Conservation (phyloP, 2,113 vertebrate species). For the Dasyurus viverrinus region DNA sequence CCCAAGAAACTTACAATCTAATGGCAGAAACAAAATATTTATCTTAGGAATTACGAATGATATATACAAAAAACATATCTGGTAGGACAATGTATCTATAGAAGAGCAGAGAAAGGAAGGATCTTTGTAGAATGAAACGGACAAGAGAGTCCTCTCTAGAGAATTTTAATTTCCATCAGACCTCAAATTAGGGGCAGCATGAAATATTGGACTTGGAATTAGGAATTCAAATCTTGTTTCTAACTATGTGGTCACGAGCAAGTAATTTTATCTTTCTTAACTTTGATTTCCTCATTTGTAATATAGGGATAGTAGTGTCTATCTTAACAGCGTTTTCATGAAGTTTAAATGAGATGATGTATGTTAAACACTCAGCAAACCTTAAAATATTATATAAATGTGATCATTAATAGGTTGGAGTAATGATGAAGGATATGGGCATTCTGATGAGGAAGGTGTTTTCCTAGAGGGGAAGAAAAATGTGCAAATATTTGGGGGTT, state of each 20-base stretch:
- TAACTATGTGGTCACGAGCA: neutral
- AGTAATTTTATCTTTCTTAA: neutral
- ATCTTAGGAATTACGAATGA: no score
- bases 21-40: no score
- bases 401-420: neutral
- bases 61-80: no score
- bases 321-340: neutral
- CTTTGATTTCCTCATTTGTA: neutral
- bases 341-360: slow-evolving; percentile 8
- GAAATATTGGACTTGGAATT: neutral
- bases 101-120: no score
- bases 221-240: neutral
- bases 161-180: no score
- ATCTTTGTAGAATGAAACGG: no score
- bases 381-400: neutral
- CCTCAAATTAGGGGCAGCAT: neutral
- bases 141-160: no score
- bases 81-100: no score
- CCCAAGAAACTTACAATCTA: no score
- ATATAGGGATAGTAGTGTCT: neutral
- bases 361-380: neutral
- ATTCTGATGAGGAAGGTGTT: neutral
- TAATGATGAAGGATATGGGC: neutral
- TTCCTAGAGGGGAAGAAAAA: neutral
- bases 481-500: neutral